These are phyloP conservation scores for Dromas ardeola DNA, from an alignment of 2,113 vertebrate species.

Conservation along the genomic window DNA sequence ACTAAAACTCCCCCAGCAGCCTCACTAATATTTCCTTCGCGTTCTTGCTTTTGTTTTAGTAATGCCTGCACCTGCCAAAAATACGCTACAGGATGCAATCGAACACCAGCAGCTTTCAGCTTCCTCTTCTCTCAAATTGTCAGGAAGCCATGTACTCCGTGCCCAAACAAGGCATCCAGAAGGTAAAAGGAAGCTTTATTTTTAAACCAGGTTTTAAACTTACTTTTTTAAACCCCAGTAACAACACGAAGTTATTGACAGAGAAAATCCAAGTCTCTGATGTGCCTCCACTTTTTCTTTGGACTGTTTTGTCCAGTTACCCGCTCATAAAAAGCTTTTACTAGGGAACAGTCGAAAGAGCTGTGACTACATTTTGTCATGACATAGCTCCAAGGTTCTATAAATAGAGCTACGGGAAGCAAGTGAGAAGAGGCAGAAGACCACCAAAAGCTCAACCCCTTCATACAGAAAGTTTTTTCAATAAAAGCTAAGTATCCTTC, in stretches of 20 bases:
- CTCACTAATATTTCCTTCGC: not conserved
- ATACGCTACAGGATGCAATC: slow-evolving; percentile 5
- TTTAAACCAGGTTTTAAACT: not conserved
- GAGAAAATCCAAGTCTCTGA: not conserved
- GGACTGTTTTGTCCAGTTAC: not conserved
- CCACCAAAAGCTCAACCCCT: not conserved
- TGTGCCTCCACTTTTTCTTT: not conserved
- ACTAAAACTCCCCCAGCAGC: not conserved
- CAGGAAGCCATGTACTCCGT: slow-evolving; percentile 11
- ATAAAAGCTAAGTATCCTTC: not conserved
- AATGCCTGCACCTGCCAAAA: slow-evolving; percentile 54
- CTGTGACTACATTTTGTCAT: not conserved
- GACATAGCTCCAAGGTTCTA: not conserved
- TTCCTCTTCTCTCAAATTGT: slow-evolving; percentile 44
- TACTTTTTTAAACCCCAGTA: not conserved
- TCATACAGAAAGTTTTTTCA: not conserved
- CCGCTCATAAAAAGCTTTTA: not conserved
- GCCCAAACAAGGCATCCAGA: slow-evolving; percentile 19
- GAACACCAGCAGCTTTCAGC: slow-evolving; percentile 48
- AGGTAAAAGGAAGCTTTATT: slow-evolving; percentile 32
- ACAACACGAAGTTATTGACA: not conserved
- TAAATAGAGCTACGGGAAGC: not conserved
- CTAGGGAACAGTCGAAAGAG: not conserved
- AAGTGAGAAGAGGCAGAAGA: not conserved
- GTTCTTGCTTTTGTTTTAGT: slow-evolving; percentile 42